Evolutionary conservation across 2,888 invertebrate genomes (phyloP).

Genomic region (Germaria angustata): DNA sequence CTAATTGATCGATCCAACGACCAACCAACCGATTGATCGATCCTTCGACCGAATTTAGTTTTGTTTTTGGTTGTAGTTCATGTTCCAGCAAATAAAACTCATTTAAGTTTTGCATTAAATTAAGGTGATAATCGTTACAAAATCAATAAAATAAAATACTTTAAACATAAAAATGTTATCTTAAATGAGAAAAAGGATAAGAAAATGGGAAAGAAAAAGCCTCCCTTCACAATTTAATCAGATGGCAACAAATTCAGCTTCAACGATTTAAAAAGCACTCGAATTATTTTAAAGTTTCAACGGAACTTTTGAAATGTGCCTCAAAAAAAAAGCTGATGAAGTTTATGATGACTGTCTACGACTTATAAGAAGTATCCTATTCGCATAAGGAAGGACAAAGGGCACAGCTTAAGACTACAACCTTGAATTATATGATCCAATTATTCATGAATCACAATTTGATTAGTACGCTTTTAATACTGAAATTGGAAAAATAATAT

Average conservation of each 20-base stretch:
- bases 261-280: not conserved
- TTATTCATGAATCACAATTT: too few relatives aligned
- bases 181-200: not conserved
- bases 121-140: constrained; percentile 36
- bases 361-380: too few relatives aligned
- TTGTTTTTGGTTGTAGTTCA: not conserved
- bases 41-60: not conserved
- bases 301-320: too few relatives aligned
- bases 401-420: too few relatives aligned
- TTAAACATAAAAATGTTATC: not conserved
- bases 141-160: constrained; percentile 5
- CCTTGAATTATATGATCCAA: too few relatives aligned
- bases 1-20: constrained; percentile 66
- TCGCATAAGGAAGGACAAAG: too few relatives aligned
- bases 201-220: not conserved
- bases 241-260: not conserved
- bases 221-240: not conserved
- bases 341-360: too few relatives aligned
- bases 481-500: too few relatives aligned
- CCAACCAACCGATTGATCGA: not conserved
- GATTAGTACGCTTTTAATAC: too few relatives aligned
- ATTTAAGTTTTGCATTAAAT: constrained; percentile 49
- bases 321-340: too few relatives aligned
- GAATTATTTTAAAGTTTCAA: too few relatives aligned
- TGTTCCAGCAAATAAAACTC: constrained; percentile 3